phyloP scores from a whole-genome alignment of 2,888 invertebrate genomes.

The Habroteleia sp. region DNA sequence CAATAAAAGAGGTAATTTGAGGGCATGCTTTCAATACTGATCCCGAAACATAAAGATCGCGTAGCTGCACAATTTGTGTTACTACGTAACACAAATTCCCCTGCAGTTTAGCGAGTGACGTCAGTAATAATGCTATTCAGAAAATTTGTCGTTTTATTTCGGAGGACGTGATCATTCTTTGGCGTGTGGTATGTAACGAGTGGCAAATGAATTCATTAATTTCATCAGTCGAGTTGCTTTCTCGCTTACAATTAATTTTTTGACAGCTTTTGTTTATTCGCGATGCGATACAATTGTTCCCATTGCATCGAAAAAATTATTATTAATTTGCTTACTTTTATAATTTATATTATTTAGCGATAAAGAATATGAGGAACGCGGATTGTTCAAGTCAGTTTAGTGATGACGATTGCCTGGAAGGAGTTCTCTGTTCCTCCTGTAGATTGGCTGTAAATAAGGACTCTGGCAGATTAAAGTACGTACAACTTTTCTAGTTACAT shows the following conservation, averaged over 20 bases:
- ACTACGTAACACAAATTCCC: constrained; percentile 49
- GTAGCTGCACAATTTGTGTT: constrained; percentile 25
- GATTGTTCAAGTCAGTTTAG: constrained; percentile 69
- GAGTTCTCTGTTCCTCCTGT: constrained; percentile 79
- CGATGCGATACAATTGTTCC: neutral
- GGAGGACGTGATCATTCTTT: constrained; percentile 13
- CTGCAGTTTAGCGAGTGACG: constrained; percentile 55
- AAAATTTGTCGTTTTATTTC: constrained; percentile 24
- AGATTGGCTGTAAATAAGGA: constrained; percentile 81
- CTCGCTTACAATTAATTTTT: constrained; percentile 8
- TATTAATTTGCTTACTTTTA: neutral
- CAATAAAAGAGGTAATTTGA: constrained; percentile 61
- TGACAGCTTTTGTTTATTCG: neutral
- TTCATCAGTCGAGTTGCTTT: constrained; percentile 4
- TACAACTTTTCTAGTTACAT: constrained; percentile 28
- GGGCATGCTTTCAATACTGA: constrained; percentile 62
- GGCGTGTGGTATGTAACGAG: constrained; percentile 4
- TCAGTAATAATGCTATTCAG: constrained; percentile 34
- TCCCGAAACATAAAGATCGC: constrained; percentile 57
- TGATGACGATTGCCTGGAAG: constrained; percentile 73
- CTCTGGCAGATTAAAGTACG: constrained; percentile 81
- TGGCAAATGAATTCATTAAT: constrained; percentile 8
- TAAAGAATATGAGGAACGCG: constrained; percentile 71
- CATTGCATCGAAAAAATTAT: neutral
- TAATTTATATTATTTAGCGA: constrained; percentile 36